Conservation (phyloP, 2,888 invertebrate genomes). For the Agrochola lota region DNA sequence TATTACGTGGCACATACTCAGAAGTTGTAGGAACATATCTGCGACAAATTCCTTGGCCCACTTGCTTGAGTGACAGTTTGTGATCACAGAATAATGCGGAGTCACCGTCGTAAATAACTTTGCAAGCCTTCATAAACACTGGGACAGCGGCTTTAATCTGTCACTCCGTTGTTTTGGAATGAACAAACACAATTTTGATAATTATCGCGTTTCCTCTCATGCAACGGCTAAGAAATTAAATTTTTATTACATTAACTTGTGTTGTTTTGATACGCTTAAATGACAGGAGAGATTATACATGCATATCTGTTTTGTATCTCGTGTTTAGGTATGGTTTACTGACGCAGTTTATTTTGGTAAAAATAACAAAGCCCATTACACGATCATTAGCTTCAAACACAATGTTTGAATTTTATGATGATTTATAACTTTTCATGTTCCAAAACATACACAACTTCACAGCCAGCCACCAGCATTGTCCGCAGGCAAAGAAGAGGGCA, state of each 20-base stretch:
- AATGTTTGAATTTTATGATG: neutral
- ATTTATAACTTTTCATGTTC: neutral
- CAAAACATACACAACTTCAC: neutral
- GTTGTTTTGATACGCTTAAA: conserved; percentile 26
- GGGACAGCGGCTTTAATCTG: conserved; percentile 64
- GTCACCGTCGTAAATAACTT: conserved; percentile 69
- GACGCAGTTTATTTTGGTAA: neutral
- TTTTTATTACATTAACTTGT: conserved; percentile 47
- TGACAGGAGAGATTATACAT: conserved; percentile 41
- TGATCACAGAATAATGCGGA: conserved; percentile 61
- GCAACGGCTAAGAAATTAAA: conserved; percentile 39
- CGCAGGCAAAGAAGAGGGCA: neutral
- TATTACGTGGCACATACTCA: conserved; percentile 45
- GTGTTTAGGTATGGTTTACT: neutral
- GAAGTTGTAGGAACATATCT: conserved; percentile 52
- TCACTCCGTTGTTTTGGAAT: conserved; percentile 59
- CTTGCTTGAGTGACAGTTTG: conserved; percentile 57
- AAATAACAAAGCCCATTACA: neutral
- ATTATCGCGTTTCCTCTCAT: conserved; percentile 51
- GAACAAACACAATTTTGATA: conserved; percentile 64
- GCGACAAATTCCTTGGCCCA: conserved; percentile 67
- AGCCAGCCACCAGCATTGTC: neutral
- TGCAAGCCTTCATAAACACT: conserved; percentile 66
- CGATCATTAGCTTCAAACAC: neutral
- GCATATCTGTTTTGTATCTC: conserved; percentile 21